These are phyloP conservation scores for Platygyra sinensis DNA, from an alignment of 64 coral and sea anemone genomes.

Conservation along the genomic window DNA sequence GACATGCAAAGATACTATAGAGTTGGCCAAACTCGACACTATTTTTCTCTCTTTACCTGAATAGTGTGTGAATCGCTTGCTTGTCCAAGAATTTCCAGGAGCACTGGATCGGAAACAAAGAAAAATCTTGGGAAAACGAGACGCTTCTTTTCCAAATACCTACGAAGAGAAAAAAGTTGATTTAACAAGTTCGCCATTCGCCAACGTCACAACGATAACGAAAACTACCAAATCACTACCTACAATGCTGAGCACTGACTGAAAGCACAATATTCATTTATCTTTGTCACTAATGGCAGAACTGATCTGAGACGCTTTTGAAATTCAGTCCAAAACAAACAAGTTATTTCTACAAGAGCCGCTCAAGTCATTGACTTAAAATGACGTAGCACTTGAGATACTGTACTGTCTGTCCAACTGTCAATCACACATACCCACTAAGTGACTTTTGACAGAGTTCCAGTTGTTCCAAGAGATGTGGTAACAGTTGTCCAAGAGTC, in stretches of 20 bases:
- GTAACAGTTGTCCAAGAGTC: conserved; percentile 91
- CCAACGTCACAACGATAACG: too few species aligned
- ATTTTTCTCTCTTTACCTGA: conserved; percentile 59
- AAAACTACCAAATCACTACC: too few species aligned
- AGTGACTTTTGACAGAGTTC: conserved; percentile 99
- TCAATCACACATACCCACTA: conserved; percentile 70
- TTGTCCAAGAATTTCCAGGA: conserved; percentile 98
- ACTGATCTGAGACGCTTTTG: too few species aligned
- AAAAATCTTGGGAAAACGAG: conserved; percentile 96
- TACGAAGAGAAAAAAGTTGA: conserved; percentile 1
- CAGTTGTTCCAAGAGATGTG: conserved; percentile 93
- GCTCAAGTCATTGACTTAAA: too few species aligned
- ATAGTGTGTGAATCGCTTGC: conserved; percentile 99
- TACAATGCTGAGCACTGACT: too few species aligned
- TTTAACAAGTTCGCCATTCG: not conserved
- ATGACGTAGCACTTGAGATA: too few species aligned
- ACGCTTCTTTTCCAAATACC: conserved; percentile 97
- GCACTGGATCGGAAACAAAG: conserved; percentile 97
- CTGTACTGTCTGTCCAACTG: too few species aligned
- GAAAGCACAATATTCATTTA: too few species aligned
- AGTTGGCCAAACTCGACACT: not conserved
- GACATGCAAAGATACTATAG: too few species aligned
- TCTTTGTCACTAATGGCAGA: too few species aligned
- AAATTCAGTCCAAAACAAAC: too few species aligned
- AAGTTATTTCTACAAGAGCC: too few species aligned